Percentiles rank a stretch among this genome's conserved stretches.
Conservation (phyloP, 2,113 vertebrate species). For the Rynchops niger region DNA sequence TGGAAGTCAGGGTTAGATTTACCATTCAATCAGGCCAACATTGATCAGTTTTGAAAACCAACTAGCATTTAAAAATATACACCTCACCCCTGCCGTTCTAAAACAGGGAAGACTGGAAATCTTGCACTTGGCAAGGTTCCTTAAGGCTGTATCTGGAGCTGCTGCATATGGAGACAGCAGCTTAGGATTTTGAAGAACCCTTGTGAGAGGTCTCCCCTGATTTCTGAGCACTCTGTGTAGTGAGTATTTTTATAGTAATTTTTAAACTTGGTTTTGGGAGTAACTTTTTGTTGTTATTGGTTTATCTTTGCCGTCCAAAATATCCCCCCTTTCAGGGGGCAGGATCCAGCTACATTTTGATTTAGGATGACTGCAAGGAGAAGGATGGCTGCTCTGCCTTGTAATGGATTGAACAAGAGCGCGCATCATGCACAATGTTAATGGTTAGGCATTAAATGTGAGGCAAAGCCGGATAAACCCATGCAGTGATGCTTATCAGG, state of each 20-base stretch:
- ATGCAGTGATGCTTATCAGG: conserved; percentile 2
- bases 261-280: background rate
- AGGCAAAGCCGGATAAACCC: background rate
- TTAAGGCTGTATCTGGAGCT: background rate
- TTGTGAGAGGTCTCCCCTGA: background rate
- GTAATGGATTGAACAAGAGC: background rate
- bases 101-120: background rate
- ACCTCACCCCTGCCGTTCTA: background rate
- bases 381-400: background rate
- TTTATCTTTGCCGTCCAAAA: background rate
- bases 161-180: background rate
- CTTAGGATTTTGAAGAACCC: background rate
- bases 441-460: conserved; percentile 5
- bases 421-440: background rate
- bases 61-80: background rate
- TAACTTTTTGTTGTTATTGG: background rate
- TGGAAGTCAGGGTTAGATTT: background rate
- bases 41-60: background rate
- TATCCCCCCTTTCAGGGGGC: background rate
- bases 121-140: background rate
- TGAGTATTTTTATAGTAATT: background rate
- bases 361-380: background rate
- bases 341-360: background rate
- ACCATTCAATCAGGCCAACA: background rate
- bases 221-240: background rate